phyloP scores from a whole-genome alignment of 2,888 invertebrate genomes.

The Beris chalybata region DNA sequence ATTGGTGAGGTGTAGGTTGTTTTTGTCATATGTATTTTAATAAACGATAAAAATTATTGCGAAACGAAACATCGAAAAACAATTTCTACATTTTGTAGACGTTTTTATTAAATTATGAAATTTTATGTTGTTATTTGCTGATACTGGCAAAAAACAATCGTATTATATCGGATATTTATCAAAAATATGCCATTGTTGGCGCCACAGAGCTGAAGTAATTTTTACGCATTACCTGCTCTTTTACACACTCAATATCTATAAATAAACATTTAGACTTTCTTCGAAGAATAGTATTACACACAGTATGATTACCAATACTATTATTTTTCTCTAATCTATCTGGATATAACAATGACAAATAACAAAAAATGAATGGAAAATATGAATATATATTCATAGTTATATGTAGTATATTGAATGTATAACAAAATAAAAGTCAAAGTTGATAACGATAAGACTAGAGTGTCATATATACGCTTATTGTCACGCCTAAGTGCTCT shows the following conservation, averaged over 20 bases:
- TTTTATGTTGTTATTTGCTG: neutral
- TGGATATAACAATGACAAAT: too few species aligned
- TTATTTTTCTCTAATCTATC: too few species aligned
- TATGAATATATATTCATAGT: too few species aligned
- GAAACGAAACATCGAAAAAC: neutral
- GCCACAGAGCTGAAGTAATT: constrained; percentile 12
- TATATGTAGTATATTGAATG: too few species aligned
- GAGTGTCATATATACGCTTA: too few species aligned
- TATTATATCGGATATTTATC: constrained; percentile 24
- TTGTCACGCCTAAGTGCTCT: too few species aligned
- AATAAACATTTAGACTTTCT: neutral
- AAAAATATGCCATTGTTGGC: constrained; percentile 18
- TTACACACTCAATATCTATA: neutral
- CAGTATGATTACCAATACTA: too few species aligned
- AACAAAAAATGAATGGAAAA: too few species aligned
- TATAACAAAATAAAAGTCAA: too few species aligned
- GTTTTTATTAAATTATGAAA: neutral
- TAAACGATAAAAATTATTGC: neutral
- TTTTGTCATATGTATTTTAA: neutral
- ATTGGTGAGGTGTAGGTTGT: too few species aligned
- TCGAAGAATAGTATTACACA: neutral
- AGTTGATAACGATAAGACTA: too few species aligned
- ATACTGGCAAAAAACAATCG: neutral
- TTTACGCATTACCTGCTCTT: neutral
- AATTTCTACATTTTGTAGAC: neutral